phyloP scores from a whole-genome alignment of 2,113 vertebrate genomes.

The Piaya cayana region DNA sequence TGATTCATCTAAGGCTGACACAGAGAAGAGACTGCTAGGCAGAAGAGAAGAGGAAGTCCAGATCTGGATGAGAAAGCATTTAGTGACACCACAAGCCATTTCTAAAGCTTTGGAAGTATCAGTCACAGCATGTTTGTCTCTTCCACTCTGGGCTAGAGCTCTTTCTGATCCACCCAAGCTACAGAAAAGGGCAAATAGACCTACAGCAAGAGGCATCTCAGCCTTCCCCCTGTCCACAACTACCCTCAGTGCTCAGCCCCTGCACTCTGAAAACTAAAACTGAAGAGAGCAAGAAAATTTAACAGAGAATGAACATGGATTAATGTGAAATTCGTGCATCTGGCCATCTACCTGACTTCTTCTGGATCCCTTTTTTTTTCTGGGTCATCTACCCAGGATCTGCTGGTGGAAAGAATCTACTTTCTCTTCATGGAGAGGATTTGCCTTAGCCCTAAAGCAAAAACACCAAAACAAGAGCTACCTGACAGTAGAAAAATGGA shows the following conservation, averaged over 20 bases:
- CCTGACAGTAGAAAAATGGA: background rate
- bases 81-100: background rate
- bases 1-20: conserved; percentile 10
- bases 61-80: background rate
- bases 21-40: background rate
- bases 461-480: background rate
- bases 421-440: background rate
- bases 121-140: background rate
- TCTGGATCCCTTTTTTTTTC: background rate
- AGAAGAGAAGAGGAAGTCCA: conserved; percentile 11
- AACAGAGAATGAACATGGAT: background rate
- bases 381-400: background rate
- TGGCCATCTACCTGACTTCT: background rate
- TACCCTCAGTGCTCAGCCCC: background rate
- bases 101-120: background rate
- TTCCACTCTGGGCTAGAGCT: background rate
- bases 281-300: background rate
- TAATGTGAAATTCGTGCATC: background rate
- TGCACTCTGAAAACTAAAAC: background rate
- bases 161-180: background rate
- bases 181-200: background rate
- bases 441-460: background rate
- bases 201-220: background rate
- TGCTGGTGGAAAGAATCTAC: background rate
- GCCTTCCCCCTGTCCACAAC: background rate